Evolutionary conservation across 2,113 vertebrate genomes (phyloP), one percentile per base, ranked within the genome.

Genomic region (Pyxicephalus adspersus): DNA sequence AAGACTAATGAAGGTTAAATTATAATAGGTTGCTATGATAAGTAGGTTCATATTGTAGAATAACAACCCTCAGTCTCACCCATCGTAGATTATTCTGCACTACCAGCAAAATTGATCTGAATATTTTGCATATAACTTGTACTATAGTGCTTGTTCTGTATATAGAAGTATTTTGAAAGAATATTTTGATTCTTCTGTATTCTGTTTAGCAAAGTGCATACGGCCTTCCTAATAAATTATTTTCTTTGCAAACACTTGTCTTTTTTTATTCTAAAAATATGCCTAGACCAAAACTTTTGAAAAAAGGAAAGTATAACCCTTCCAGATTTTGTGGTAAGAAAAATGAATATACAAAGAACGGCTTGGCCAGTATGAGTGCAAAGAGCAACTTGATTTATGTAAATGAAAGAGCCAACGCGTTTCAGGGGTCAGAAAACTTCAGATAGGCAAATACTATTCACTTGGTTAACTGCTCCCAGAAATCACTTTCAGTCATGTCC

Each of bases 141-240:
- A 72, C 58, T 52, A 60, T 55, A 72, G 22, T 61, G 57, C 55
- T 61, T 60, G 22, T 50, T 60, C 18, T 72, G 67, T 72, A 80
- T 63, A 80, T 80, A 64, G 18, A 22, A n/a, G 60, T 52, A 45
- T 80, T 80, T 71, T 63, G 67, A n/a, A 55, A 76, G 2, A 34
- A 58, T 9, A 63, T 64, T 77, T 78, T 25, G 50, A 29, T 77
- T 31, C 63, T 29, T 52, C 76, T 78, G 63, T 20, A 78, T 38
- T 58, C 55, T 20, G 45, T 26, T 38, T 80, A 72, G 58, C 67
- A 71, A 50, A 64, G 28, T 66, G 76, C 63, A 78, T 31, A 64
- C 16, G 38, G 68, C 60, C 31, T 64, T n/a, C 58, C 74, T 28
- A 81, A 64, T 81, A 81, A 81, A 81, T 73, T 74, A 74, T 74